These are phyloP conservation scores for Melieria crassipennis DNA, from an alignment of 2,888 invertebrate species.

Conservation along the genomic window DNA sequence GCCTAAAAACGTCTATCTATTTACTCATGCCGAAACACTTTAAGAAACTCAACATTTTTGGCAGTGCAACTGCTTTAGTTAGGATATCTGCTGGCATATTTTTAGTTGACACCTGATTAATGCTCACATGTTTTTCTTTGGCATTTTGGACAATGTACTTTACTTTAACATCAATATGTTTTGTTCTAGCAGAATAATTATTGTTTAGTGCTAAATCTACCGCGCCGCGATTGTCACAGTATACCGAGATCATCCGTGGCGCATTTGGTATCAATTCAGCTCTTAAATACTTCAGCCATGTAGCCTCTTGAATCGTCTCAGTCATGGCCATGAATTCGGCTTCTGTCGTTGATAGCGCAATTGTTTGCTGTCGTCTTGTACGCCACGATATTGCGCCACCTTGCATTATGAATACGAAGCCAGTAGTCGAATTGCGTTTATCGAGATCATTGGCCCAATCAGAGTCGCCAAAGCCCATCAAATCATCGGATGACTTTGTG, in stretches of 20 bases:
- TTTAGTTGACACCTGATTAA: conserved; percentile 27
- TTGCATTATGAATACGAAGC: conserved; percentile 26
- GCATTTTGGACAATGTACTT: conserved; percentile 29
- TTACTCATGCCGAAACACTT: conserved; percentile 24
- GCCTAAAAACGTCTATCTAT: neutral
- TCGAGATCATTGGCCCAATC: conserved; percentile 27
- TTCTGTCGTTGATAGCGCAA: neutral
- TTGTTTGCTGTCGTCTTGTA: neutral
- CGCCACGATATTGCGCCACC: conserved; percentile 17
- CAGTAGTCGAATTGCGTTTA: conserved; percentile 24
- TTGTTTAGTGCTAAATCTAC: conserved; percentile 21
- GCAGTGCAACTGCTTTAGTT: conserved; percentile 27
- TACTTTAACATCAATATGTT: conserved; percentile 28
- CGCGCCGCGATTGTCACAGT: conserved; percentile 14
- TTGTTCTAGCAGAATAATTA: conserved; percentile 8
- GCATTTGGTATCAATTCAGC: conserved; percentile 16
- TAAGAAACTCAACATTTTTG: conserved; percentile 25
- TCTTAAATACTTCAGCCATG: neutral
- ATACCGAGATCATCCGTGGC: conserved; percentile 17
- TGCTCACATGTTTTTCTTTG: conserved; percentile 25
- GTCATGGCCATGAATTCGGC: neutral
- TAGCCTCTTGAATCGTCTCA: neutral
- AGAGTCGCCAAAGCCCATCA: conserved; percentile 21
- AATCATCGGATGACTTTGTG: conserved; percentile 2
- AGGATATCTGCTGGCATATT: conserved; percentile 31